Conservation (phyloP, 2,888 invertebrate species). For the Epicampocera succincta region DNA sequence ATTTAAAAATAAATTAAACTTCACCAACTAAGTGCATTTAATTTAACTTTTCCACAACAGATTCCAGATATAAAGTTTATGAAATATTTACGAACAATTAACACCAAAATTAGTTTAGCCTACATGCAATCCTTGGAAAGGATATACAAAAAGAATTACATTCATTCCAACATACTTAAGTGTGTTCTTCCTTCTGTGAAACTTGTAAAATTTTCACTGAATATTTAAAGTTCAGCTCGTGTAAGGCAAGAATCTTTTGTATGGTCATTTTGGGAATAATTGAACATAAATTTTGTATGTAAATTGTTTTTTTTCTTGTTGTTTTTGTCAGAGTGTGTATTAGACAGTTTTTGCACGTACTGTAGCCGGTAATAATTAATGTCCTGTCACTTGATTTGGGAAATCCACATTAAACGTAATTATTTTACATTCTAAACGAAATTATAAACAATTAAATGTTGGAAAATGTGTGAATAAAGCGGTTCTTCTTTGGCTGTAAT, state of each 20-base stretch:
- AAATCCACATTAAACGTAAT: conserved; percentile 20
- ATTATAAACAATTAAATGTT: not conserved
- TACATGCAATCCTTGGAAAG: conserved; percentile 26
- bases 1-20: conserved; percentile 45
- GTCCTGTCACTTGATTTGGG: conserved; percentile 53
- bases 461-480: too few relatives aligned
- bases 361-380: conserved; percentile 52
- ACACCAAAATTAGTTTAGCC: conserved; percentile 60
- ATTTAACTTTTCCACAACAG: conserved; percentile 58
- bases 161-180: not conserved
- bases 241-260: conserved; percentile 13
- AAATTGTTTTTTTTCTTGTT: not conserved
- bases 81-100: conserved; percentile 65
- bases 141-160: conserved; percentile 7
- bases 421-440: not conserved
- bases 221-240: conserved; percentile 8
- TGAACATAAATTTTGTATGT: conserved; percentile 24
- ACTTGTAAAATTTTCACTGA: not conserved
- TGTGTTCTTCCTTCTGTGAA: not conserved
- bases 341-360: conserved; percentile 16
- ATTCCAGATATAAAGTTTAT: conserved; percentile 58
- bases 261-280: conserved; percentile 49
- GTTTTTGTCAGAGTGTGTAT: not conserved
- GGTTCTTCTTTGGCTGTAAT: too few relatives aligned
- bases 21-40: conserved; percentile 42